phyloP scores from a whole-genome alignment of 2,888 invertebrate species.

The Ferrisia virgata region DNA sequence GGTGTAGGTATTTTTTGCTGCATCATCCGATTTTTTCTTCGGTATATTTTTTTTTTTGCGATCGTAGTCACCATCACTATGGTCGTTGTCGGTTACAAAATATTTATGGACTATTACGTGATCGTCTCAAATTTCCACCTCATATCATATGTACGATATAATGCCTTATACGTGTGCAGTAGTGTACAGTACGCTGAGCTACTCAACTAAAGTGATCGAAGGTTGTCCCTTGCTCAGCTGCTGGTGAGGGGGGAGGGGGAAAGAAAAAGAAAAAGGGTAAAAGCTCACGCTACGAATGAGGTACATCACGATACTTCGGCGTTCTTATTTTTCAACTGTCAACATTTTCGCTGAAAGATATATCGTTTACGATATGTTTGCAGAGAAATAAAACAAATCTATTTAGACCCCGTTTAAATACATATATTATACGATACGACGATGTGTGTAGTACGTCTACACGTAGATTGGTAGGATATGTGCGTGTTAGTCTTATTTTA shows the following conservation, averaged over 20 bases:
- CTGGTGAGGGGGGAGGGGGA: not conserved
- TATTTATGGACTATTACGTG: not conserved
- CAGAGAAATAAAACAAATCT: slow-evolving; percentile 9
- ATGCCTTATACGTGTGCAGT: too few relatives aligned
- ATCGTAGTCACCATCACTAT: not conserved
- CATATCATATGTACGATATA: too few relatives aligned
- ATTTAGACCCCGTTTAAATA: not conserved
- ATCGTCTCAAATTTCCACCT: not conserved
- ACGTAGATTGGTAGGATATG: too few relatives aligned
- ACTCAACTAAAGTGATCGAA: too few relatives aligned
- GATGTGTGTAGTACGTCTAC: too few relatives aligned
- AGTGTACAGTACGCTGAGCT: too few relatives aligned
- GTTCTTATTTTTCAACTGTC: not conserved
- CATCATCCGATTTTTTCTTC: not conserved
- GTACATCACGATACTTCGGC: not conserved
- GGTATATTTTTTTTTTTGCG: not conserved
- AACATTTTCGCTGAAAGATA: not conserved
- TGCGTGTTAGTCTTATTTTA: too few relatives aligned
- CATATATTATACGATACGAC: not conserved
- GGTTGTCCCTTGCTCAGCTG: too few relatives aligned
- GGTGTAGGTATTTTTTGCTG: not conserved
- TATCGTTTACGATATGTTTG: not conserved
- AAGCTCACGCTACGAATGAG: too few relatives aligned
- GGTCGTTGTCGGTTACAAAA: not conserved
- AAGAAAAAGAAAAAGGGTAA: not conserved